Base-by-base conservation (phyloP, 1,140 invertebrate genomes). In the Ladona fulva region DNA sequence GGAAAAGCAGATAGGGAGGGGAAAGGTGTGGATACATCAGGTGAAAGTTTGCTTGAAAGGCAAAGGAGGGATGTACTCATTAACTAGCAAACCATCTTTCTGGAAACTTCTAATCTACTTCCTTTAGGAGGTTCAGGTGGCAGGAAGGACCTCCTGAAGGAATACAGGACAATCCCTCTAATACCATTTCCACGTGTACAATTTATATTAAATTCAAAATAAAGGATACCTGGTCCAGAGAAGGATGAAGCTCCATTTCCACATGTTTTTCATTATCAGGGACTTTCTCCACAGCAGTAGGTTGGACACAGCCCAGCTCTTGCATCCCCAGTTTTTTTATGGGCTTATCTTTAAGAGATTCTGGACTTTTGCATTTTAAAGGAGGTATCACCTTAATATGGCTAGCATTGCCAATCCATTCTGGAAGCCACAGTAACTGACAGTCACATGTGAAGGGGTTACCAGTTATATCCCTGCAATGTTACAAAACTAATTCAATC, bases 391-490 rank as follows among this genome's bases (percentile, higher is more conserved):
- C 85, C 82, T 93, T 93, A 1, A 93, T 88, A 19, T 89, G 88
- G 14, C 52, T 66, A 0, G 87, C 86, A 77, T 89, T 90, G 80
- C 89, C 87, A 0, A 89, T 86, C 93, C 92, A 95, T 80, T 91
- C 90, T 8, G 92, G 88, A 0, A 95, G 86, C 94, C 94, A 95
- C 59, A 92, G 87, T 0, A 95, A 82, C 59, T 92, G 89, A 83
- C 94, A 96, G 82, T 96, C 92, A 84, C 95, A 96, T 76, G 90
- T 89, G 82, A 95, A 86, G 3, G 91, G 92, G 85, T 95, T 94
- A 75, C 87, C 89, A 29, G 91, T 91, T 80, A 94, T 86, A 81
- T 94, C 92, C 74, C 93, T 94, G 84, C 25, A 89, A 86, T 80
- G 76, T 24, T 59, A 44, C 42, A 59, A 24, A 81, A 80, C 78